These are phyloP conservation scores for Melikaiella ostensackeni DNA, from an alignment of 2,888 invertebrate species.

Conservation along the genomic window DNA sequence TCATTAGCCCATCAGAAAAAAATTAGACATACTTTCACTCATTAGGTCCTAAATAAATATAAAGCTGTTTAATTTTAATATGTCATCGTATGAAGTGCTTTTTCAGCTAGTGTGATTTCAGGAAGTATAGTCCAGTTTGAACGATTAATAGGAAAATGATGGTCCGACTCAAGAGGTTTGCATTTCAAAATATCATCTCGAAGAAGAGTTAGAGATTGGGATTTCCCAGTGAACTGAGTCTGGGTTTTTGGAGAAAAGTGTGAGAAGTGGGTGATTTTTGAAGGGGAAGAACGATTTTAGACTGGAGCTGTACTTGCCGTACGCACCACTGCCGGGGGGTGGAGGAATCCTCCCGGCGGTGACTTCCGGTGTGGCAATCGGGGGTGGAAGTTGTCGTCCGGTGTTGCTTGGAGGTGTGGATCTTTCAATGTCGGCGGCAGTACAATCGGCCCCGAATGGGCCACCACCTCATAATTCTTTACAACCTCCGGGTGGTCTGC, in stretches of 20 bases:
- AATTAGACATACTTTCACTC: too few relatives aligned
- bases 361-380: constrained; percentile 64
- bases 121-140: too few relatives aligned
- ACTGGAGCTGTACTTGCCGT: constrained; percentile 77
- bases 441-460: constrained; percentile 66
- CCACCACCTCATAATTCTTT: constrained; percentile 60
- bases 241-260: background rate
- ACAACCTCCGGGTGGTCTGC: constrained; percentile 53
- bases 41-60: too few relatives aligned
- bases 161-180: background rate
- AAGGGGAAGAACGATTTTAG: constrained; percentile 56
- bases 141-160: too few relatives aligned
- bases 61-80: too few relatives aligned
- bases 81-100: background rate
- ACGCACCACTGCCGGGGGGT: constrained; percentile 77
- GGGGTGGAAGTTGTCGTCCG: constrained; percentile 69
- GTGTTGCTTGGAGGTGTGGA: constrained; percentile 75
- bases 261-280: background rate
- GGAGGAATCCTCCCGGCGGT: constrained; percentile 77
- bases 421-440: constrained; percentile 77
- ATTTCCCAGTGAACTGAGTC: background rate
- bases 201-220: background rate
- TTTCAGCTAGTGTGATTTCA: too few relatives aligned
- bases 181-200: background rate
- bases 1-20: background rate